A percentile compares a stretch with the other conserved stretches of the same genome.
Conservation (phyloP, 2,888 invertebrate species). For the Rhopalosiphum nymphaeae region DNA sequence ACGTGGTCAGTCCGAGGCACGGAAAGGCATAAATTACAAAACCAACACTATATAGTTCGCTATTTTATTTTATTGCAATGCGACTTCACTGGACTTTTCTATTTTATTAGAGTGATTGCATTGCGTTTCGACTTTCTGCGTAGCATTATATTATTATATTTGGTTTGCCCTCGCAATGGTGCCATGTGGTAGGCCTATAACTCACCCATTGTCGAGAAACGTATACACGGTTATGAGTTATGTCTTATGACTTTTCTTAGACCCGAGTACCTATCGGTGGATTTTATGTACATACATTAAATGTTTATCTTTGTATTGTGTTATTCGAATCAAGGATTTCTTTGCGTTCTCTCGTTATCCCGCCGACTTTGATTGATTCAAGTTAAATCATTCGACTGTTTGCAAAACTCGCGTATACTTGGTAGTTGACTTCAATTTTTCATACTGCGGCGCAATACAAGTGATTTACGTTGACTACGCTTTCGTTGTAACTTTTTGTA, state of each 20-base stretch:
- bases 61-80: not conserved
- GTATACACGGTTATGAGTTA: not conserved
- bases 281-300: not conserved
- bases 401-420: not conserved
- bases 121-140: not conserved
- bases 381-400: conserved; percentile 6
- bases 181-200: not conserved
- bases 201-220: not conserved
- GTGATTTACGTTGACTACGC: not conserved
- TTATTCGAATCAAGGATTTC: not conserved
- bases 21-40: not conserved
- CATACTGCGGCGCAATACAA: not conserved
- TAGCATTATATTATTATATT: not conserved
- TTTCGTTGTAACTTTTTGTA: not conserved
- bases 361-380: not conserved
- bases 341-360: not conserved
- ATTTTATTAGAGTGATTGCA: not conserved
- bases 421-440: not conserved
- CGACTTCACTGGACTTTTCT: not conserved
- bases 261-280: not conserved
- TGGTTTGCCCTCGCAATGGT: not conserved
- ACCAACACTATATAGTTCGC: not conserved
- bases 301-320: not conserved
- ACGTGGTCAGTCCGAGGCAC: not conserved
- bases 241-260: not conserved